Percentiles rank a stretch among this genome's conserved stretches.
Conservation (phyloP, 2,797 vertebrate species). For the Setipinna tenuifilis region DNA sequence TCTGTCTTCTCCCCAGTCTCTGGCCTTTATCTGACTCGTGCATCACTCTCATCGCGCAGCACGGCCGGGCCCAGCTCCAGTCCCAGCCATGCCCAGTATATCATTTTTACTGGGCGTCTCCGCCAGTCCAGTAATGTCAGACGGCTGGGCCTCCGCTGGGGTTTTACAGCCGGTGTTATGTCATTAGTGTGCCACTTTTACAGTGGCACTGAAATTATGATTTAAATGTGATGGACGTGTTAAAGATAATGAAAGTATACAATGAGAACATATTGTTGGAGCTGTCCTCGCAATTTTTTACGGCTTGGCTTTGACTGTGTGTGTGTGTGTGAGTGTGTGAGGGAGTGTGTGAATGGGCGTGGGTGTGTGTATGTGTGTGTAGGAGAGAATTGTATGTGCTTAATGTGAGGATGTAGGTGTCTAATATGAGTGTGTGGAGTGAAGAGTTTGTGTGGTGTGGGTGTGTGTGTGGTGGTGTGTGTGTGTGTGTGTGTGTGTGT, state of each 20-base stretch:
- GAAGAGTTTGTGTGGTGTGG: too few species aligned
- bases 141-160: background rate
- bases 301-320: background rate
- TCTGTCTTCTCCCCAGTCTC: background rate
- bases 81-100: background rate
- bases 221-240: constrained; percentile 19
- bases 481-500: too few species aligned
- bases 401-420: too few species aligned
- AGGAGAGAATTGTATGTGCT: too few species aligned
- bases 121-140: constrained; percentile 19
- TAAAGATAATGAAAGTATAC: constrained; percentile 27
- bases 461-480: too few species aligned
- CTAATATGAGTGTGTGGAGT: too few species aligned
- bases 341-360: background rate
- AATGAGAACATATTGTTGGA: constrained; percentile 6
- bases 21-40: constrained; percentile 6
- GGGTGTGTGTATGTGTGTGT: background rate
- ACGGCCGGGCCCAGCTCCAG: background rate
- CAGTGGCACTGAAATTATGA: constrained; percentile 27
- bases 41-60: background rate
- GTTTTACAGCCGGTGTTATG: constrained; percentile 19
- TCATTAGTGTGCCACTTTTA: constrained; percentile 17
- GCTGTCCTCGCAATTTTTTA: background rate
- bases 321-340: background rate
- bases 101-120: constrained; percentile 25